Conservation (phyloP, 2,888 invertebrate species). For the Pachliopta kotzebuea region DNA sequence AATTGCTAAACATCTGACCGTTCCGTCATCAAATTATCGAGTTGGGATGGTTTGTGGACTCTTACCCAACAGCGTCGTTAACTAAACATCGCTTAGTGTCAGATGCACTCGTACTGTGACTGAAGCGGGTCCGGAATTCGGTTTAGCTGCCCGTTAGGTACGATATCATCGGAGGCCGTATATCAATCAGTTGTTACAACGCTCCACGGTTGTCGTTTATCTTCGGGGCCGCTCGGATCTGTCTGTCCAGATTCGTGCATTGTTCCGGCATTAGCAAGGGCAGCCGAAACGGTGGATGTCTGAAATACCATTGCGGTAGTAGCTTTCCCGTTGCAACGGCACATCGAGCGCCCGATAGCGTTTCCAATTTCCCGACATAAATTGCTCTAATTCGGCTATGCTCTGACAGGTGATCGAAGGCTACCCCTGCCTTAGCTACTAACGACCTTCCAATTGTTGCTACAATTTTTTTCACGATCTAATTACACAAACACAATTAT, state of each 20-base stretch:
- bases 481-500: background rate
- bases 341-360: slow-evolving; percentile 71
- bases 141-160: slow-evolving; percentile 58
- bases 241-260: slow-evolving; percentile 77
- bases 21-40: slow-evolving; percentile 42
- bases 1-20: background rate
- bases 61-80: slow-evolving; percentile 52
- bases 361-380: slow-evolving; percentile 80
- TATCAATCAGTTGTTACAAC: slow-evolving; percentile 79
- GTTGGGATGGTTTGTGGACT: slow-evolving; percentile 41
- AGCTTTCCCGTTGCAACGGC: slow-evolving; percentile 61
- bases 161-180: slow-evolving; percentile 72
- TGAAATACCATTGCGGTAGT: slow-evolving; percentile 70
- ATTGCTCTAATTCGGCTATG: slow-evolving; percentile 79
- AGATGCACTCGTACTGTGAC: slow-evolving; percentile 72
- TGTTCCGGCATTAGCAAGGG: slow-evolving; percentile 74
- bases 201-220: slow-evolving; percentile 77
- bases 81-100: slow-evolving; percentile 73
- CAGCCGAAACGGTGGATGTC: slow-evolving; percentile 72
- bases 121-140: slow-evolving; percentile 71
- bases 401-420: slow-evolving; percentile 73
- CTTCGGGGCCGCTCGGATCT: slow-evolving; percentile 72
- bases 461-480: background rate
- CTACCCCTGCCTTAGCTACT: slow-evolving; percentile 32
- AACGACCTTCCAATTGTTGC: background rate